Base-by-base conservation (phyloP, 2,797 vertebrate species). In the Dermochelys coriacea region DNA sequence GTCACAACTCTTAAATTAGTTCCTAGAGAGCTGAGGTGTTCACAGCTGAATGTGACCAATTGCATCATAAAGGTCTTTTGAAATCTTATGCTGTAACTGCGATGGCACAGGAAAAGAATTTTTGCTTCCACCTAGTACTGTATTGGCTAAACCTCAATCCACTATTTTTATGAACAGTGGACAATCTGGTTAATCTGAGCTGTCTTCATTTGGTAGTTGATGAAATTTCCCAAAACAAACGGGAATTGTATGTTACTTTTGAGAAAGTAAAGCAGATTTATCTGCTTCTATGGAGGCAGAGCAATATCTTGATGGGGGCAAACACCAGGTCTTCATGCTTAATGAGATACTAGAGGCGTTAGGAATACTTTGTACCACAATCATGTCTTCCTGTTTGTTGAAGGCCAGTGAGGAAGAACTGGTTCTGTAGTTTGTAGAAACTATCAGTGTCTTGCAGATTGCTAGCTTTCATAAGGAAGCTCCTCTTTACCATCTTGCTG, bases 101-200 rank as follows among this genome's bases (percentile, higher is more conserved):
- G 92, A 94, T 97, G 95, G 95, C 47, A 93, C 92, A 95, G 97
- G 96, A 94, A 97, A 96, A 95, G 89, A 96, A 93, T 80, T 59
- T 93, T 94, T 96, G 94, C 93, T 93, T 95, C 93, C 89, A 90
- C 79, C 95, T 86, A 90, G 95, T 87, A 85, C 89, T 64, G 93
- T 87, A 85, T 91, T 64, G 93, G 88, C 93, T 96, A 95, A 95
- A 80, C 89, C 81, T 95, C 89, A 95, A 90, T 3, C 93, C 84
- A 96, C 92, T 87, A 10, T 83, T 49, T 61, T 95, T 96, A 87
- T 91, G 85, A 91, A 90, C 25, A 95, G 81, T 71, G 91, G 93
- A 93, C 95, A 97, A 89, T 57, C 50, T 71, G 52, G 89, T 86
- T 93, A 97, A 95, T 95, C 93, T 82, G 10, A 95, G 61, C 61